phyloP scores from a whole-genome alignment of 2,888 invertebrate species.

The Thalpophila matura region DNA sequence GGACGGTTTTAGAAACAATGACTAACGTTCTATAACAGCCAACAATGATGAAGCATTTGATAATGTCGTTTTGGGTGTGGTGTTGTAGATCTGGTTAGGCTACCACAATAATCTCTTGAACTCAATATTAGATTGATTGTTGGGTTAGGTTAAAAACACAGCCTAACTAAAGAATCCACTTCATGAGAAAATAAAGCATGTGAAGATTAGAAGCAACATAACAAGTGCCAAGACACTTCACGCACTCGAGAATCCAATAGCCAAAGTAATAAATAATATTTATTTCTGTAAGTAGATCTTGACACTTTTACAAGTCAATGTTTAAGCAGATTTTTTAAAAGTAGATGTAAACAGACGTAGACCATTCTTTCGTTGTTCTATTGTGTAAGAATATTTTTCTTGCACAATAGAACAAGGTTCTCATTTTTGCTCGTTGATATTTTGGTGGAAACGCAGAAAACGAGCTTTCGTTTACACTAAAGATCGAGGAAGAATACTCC shows the following conservation, averaged over 20 bases:
- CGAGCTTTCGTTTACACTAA: too few relatives aligned
- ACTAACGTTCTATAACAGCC: not conserved
- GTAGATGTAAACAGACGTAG: too few relatives aligned
- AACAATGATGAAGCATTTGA: not conserved
- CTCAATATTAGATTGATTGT: slow-evolving; percentile 1
- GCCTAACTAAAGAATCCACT: slow-evolving; percentile 14
- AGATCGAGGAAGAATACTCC: too few relatives aligned
- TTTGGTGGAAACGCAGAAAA: too few relatives aligned
- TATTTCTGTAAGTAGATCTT: too few relatives aligned
- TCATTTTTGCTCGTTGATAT: too few relatives aligned
- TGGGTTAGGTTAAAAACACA: slow-evolving; percentile 46
- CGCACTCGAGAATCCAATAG: not conserved
- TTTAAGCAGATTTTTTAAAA: too few relatives aligned
- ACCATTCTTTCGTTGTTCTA: too few relatives aligned
- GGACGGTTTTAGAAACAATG: slow-evolving; percentile 12
- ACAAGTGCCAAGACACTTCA: slow-evolving; percentile 1
- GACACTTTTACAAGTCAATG: too few relatives aligned
- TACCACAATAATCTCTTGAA: not conserved
- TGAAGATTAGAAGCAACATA: not conserved
- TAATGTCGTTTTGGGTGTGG: not conserved
- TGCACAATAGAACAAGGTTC: too few relatives aligned
- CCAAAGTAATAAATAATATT: too few relatives aligned
- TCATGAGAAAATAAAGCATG: slow-evolving; percentile 6
- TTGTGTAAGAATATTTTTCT: too few relatives aligned
- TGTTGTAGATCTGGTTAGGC: not conserved